Percentiles rank a stretch among this genome's conserved stretches.
Evolutionary conservation across 2,113 vertebrate species (phyloP).

Genomic region (Mormyrus lacerda): DNA sequence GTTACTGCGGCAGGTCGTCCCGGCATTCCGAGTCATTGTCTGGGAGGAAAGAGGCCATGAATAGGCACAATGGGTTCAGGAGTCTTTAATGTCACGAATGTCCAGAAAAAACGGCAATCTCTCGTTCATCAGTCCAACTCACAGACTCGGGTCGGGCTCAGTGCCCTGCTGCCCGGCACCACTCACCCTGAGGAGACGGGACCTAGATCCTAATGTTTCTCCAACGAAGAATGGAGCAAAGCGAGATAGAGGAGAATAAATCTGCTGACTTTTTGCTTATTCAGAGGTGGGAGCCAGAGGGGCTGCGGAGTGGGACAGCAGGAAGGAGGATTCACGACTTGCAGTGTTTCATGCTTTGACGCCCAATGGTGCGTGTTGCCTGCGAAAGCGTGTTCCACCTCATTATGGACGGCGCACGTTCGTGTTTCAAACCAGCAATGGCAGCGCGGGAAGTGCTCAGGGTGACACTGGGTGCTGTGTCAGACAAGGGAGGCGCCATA

Average conservation of each 20-base stretch:
- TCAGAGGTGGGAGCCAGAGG: not conserved
- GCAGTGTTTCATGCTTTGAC: not conserved
- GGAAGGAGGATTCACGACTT: not conserved
- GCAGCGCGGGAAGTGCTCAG: not conserved
- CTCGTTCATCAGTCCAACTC: not conserved
- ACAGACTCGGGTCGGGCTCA: not conserved
- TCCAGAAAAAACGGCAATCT: slow-evolving; percentile 37
- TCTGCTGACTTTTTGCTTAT: not conserved
- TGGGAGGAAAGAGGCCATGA: slow-evolving; percentile 75
- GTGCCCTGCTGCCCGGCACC: not conserved
- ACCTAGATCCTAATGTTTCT: not conserved
- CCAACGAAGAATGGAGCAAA: not conserved
- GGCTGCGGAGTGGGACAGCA: not conserved
- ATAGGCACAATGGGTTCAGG: slow-evolving; percentile 98
- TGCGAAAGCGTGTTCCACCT: not conserved
- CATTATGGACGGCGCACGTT: not conserved
- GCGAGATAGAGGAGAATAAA: not conserved
- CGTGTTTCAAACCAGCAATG: not conserved
- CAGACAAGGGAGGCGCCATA: not conserved
- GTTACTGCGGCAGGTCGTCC: slow-evolving; percentile 86
- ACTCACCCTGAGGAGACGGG: not conserved
- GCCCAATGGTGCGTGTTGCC: not conserved
- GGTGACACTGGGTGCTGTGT: not conserved
- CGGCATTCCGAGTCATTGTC: slow-evolving; percentile 84
- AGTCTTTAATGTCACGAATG: slow-evolving; percentile 87